Conservation (phyloP, 2,113 vertebrate species). For the Alectura lathami region DNA sequence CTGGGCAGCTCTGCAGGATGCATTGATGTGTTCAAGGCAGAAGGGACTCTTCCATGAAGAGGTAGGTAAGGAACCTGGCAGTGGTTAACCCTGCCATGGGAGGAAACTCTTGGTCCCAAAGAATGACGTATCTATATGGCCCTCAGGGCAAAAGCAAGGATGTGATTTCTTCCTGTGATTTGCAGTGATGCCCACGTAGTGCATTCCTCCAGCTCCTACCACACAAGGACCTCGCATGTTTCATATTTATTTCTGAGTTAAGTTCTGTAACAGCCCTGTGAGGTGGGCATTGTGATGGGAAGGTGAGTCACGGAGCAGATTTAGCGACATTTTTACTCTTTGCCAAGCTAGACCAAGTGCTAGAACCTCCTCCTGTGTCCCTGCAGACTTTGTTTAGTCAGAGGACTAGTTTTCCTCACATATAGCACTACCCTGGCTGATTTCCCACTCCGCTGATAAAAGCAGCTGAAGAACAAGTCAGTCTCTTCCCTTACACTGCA, state of each 20-base stretch:
- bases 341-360: not conserved
- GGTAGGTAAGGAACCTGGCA: not conserved
- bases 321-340: not conserved
- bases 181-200: not conserved
- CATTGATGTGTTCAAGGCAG: not conserved
- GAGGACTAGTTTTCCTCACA: not conserved
- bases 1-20: not conserved
- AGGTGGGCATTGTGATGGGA: not conserved
- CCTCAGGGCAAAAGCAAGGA: not conserved
- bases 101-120: not conserved
- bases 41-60: not conserved
- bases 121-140: not conserved
- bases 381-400: not conserved
- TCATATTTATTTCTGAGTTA: not conserved
- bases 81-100: not conserved
- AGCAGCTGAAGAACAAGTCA: not conserved
- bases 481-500: not conserved
- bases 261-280: not conserved
- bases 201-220: not conserved
- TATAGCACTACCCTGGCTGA: not conserved
- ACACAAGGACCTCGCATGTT: not conserved
- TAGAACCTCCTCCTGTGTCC: not conserved
- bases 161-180: not conserved
- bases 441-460: not conserved
- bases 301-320: not conserved